A percentile compares a stretch with the other conserved stretches of the same genome.
phyloP scores from a whole-genome alignment of 2,113 vertebrate species.

The Pelodiscus sinensis region DNA sequence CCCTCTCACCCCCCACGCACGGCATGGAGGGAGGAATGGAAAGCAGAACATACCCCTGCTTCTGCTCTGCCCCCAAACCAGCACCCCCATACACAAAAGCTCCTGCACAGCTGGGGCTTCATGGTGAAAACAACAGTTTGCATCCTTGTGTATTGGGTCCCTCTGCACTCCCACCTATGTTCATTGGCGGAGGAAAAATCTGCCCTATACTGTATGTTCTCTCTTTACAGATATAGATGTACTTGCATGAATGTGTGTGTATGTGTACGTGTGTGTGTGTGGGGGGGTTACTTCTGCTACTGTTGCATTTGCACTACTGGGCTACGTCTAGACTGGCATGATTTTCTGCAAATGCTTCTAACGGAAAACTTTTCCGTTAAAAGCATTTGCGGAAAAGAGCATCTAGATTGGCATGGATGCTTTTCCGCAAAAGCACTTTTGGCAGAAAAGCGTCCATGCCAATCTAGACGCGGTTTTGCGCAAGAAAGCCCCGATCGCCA shows the following conservation, averaged over 20 bases:
- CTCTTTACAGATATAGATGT: neutral
- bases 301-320: neutral
- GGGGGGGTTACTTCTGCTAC: neutral
- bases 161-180: neutral
- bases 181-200: neutral
- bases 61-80: neutral
- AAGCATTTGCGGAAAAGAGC: too few relatives aligned
- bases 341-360: too few relatives aligned
- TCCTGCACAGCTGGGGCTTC: neutral
- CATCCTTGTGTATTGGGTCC: neutral
- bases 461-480: too few relatives aligned
- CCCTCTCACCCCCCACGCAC: neutral
- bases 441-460: too few relatives aligned
- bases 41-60: neutral
- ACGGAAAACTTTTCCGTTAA: too few relatives aligned
- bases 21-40: fast-evolving
- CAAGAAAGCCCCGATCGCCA: too few relatives aligned
- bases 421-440: too few relatives aligned
- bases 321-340: too few relatives aligned
- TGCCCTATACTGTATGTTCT: fast-evolving
- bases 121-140: neutral
- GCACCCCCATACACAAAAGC: fast-evolving
- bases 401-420: too few relatives aligned
- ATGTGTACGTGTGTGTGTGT: too few relatives aligned
- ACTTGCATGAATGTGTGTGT: fast-evolving